Evolutionary conservation across 2,888 invertebrate species (phyloP).

Genomic region (Stenodera caucasica): DNA sequence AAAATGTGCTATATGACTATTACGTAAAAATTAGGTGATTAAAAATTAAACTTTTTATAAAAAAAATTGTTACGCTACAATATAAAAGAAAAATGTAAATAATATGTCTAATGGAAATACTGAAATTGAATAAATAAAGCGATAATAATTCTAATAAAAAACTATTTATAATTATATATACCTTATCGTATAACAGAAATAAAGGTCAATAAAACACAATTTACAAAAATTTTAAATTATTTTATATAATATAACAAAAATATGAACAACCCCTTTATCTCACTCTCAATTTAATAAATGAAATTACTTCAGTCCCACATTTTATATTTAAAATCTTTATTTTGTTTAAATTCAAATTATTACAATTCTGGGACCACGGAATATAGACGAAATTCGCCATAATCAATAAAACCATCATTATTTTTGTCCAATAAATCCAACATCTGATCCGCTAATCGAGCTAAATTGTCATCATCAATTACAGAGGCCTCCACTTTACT

Average conservation of each 20-base stretch:
- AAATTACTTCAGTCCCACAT: conserved; percentile 13
- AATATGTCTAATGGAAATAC: conserved; percentile 26
- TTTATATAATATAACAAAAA: conserved; percentile 24
- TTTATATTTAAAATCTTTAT: neutral
- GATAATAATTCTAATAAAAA: conserved; percentile 9
- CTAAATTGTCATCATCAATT: conserved; percentile 61
- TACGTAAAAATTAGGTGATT: conserved; percentile 24
- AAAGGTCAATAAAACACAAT: neutral
- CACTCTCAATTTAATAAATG: conserved; percentile 7
- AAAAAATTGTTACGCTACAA: conserved; percentile 27
- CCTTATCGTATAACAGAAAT: neutral
- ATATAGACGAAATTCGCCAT: conserved; percentile 59
- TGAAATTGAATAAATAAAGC: conserved; percentile 24
- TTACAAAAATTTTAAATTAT: conserved; percentile 16
- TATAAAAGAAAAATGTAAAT: conserved; percentile 26
- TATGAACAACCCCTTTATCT: conserved; percentile 4
- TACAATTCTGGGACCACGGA: conserved; percentile 2
- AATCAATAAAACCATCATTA: conserved; percentile 74
- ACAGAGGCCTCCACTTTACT: conserved; percentile 48
- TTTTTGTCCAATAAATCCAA: conserved; percentile 69
- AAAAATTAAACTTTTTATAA: conserved; percentile 28
- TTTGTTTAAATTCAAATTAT: conserved; percentile 8
- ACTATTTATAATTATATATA: neutral
- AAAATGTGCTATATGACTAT: conserved; percentile 28
- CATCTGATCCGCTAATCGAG: conserved; percentile 64